phyloP scores from a whole-genome alignment of 2,113 vertebrate species.

The Antechinus stuartii region DNA sequence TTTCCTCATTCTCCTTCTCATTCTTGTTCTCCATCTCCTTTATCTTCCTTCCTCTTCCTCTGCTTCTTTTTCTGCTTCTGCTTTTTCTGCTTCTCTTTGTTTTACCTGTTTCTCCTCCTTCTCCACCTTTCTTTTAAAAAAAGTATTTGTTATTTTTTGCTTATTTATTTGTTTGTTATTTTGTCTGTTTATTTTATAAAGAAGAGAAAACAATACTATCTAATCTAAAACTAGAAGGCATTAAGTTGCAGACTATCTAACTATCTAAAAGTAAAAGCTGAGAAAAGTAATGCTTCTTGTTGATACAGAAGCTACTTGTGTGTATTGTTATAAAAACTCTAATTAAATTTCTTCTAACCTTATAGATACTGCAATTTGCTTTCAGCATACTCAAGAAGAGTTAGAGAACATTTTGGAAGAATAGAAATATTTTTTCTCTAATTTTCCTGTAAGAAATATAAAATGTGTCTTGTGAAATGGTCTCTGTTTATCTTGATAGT shows the following conservation, averaged over 20 bases:
- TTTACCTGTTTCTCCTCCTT: too few relatives aligned
- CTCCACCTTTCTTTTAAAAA: too few relatives aligned
- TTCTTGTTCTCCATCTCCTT: too few relatives aligned
- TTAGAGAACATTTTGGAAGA: slow-evolving; percentile 39
- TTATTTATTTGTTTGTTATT: too few relatives aligned
- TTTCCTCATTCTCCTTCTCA: too few relatives aligned
- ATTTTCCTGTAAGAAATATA: not conserved
- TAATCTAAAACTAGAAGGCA: slow-evolving; percentile 58
- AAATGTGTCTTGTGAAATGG: slow-evolving; percentile 24
- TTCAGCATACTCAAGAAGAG: not conserved
- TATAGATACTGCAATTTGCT: not conserved
- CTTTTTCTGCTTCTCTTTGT: too few relatives aligned
- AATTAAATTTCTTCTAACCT: slow-evolving; percentile 22
- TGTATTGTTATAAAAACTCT: slow-evolving; percentile 35
- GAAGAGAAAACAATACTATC: slow-evolving; percentile 41
- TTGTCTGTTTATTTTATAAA: not conserved
- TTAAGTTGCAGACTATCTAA: slow-evolving; percentile 21
- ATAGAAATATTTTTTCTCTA: slow-evolving; percentile 48
- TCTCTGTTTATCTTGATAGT: not conserved
- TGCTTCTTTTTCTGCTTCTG: too few relatives aligned
- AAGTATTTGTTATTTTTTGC: too few relatives aligned
- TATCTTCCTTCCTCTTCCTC: too few relatives aligned
- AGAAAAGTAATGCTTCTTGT: slow-evolving; percentile 40
- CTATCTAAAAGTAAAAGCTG: not conserved
- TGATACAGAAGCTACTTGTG: slow-evolving; percentile 40